Evolutionary conservation across 2,888 invertebrate species (phyloP).

Genomic region (Eurois occulta): DNA sequence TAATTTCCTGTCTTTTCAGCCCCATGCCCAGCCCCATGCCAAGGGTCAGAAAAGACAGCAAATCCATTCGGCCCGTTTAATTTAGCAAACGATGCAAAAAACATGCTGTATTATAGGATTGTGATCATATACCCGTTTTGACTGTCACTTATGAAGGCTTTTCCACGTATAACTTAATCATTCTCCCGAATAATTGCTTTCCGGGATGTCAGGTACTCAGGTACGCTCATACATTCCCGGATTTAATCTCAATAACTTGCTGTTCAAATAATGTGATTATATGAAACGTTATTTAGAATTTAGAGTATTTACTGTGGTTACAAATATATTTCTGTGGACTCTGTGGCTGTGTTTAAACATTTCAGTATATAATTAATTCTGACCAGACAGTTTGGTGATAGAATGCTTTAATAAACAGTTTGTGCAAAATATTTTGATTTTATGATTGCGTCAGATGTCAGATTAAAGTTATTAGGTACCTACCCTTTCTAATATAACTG

Average conservation of each 20-base stretch:
- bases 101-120: too few species aligned
- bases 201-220: slow-evolving; percentile 8
- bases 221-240: slow-evolving; percentile 22
- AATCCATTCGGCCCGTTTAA: too few species aligned
- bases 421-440: slow-evolving; percentile 1
- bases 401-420: neutral
- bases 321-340: slow-evolving; percentile 9
- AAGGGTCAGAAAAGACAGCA: too few species aligned
- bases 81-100: too few species aligned
- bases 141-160: neutral
- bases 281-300: slow-evolving; percentile 23
- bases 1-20: too few species aligned
- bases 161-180: slow-evolving; percentile 1
- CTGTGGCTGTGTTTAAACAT: neutral
- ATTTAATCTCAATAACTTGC: slow-evolving; percentile 39
- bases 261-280: slow-evolving; percentile 22
- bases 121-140: neutral
- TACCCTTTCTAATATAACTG: neutral
- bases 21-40: too few species aligned
- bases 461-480: neutral
- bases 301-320: slow-evolving; percentile 13
- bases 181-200: slow-evolving; percentile 21
- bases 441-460: neutral
- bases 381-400: slow-evolving; percentile 4
- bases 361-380: slow-evolving; percentile 9